Evolutionary conservation across 2,888 invertebrate genomes (phyloP).

Genomic region (Melinaea menophilus): DNA sequence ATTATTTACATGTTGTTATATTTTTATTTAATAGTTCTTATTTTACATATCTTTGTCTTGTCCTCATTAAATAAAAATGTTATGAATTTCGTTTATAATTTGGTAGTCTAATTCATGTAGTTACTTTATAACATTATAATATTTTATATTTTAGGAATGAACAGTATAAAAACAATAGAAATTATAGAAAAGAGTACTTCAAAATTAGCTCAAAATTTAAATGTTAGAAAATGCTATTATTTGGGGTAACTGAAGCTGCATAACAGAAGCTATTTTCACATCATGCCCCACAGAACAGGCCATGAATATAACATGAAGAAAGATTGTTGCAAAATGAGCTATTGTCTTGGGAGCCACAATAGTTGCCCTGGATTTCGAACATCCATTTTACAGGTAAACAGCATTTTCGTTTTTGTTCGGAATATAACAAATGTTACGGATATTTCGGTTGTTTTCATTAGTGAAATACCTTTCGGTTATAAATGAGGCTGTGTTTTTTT

Average conservation of each 20-base stretch:
- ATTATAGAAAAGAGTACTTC: too few species aligned
- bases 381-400: conserved; percentile 42
- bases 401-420: conserved; percentile 31
- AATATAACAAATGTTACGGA: conserved; percentile 4
- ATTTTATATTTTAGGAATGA: too few species aligned
- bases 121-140: too few species aligned
- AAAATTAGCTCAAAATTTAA: background rate
- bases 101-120: too few species aligned
- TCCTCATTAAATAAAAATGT: too few species aligned
- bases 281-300: conserved; percentile 17
- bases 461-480: conserved; percentile 2
- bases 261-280: conserved; percentile 18
- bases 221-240: conserved; percentile 5
- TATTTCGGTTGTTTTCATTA: conserved; percentile 8
- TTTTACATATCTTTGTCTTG: too few species aligned
- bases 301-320: conserved; percentile 41
- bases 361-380: conserved; percentile 42
- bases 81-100: too few species aligned
- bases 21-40: too few species aligned
- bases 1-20: too few species aligned
- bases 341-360: conserved; percentile 51
- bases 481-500: background rate
- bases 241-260: conserved; percentile 5
- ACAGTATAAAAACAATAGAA: too few species aligned
- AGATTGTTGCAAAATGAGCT: conserved; percentile 43